These are phyloP conservation scores for Drosophila repleta DNA, from an alignment of 1,140 invertebrate species.

Conservation along the genomic window DNA sequence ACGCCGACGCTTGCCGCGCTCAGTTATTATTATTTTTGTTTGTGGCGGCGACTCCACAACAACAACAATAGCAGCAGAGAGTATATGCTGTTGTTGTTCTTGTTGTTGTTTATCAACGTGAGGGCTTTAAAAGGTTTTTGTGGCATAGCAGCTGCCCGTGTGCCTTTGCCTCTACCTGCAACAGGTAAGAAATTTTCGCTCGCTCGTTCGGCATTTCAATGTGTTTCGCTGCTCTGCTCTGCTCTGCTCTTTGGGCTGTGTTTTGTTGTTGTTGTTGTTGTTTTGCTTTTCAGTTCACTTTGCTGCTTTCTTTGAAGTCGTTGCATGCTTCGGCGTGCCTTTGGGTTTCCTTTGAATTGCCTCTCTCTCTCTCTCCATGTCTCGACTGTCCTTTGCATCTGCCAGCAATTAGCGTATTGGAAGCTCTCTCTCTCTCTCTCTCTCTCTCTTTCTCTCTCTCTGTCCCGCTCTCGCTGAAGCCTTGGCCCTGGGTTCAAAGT, in stretches of 20 bases:
- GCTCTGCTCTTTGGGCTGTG: conserved; percentile 30
- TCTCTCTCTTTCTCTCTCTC: no score
- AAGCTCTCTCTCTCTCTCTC: conserved; percentile 14
- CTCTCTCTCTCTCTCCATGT: background rate
- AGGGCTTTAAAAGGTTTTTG: conserved; percentile 82
- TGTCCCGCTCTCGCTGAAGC: conserved; percentile 9
- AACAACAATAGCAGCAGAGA: conserved; percentile 7
- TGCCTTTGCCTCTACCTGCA: conserved; percentile 63
- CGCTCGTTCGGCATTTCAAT: conserved; percentile 75
- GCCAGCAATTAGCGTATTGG: conserved; percentile 79
- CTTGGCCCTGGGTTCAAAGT: conserved; percentile 65
- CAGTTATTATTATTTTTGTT: conserved; percentile 82
- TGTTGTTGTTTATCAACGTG: conserved; percentile 70
- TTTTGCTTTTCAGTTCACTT: conserved; percentile 29
- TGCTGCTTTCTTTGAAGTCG: conserved; percentile 81
- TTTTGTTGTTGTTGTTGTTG: conserved; percentile 11
- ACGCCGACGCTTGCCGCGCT: conserved; percentile 62
- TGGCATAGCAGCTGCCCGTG: conserved; percentile 72
- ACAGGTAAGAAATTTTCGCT: conserved; percentile 80
- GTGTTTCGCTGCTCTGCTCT: conserved; percentile 59
- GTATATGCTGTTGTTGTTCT: conserved; percentile 20
- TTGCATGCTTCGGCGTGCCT: conserved; percentile 78
- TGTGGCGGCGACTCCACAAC: conserved; percentile 65
- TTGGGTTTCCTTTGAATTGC: conserved; percentile 78
- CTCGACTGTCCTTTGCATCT: conserved; percentile 51